Conservation (phyloP, 30 jellyfish, hydroid and myxozoan genomes). For the Hydractinia symbiolongicarpus region DNA sequence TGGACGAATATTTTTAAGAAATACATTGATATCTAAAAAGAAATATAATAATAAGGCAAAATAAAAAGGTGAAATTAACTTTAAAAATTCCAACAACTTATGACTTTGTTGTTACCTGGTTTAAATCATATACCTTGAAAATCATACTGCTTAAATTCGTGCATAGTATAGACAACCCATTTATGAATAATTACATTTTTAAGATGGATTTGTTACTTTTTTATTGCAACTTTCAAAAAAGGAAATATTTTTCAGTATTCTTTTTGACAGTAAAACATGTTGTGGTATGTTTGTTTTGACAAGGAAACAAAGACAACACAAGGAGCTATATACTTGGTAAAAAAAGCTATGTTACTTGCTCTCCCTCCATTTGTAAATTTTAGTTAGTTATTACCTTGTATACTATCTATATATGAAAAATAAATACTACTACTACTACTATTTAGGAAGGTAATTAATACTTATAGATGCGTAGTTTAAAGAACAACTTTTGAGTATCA, state of each 20-base stretch:
- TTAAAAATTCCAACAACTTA: not conserved
- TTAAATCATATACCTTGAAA: not conserved
- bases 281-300: too few species aligned
- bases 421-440: too few species aligned
- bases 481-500: not conserved
- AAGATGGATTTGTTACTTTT: not conserved
- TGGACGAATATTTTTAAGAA: constrained; percentile 48
- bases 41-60: not conserved
- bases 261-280: too few species aligned
- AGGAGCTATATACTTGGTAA: too few species aligned
- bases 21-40: constrained; percentile 52
- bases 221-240: too few species aligned
- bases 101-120: not conserved
- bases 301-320: too few species aligned
- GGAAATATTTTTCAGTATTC: too few species aligned
- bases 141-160: not conserved
- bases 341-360: too few species aligned
- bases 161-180: not conserved
- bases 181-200: not conserved
- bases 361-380: too few species aligned
- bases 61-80: not conserved
- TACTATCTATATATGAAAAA: too few species aligned
- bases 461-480: not conserved
- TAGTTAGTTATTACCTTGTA: too few species aligned
- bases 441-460: too few species aligned